Conservation (phyloP, 1,140 invertebrate species). For the Drosophila ironensis region DNA sequence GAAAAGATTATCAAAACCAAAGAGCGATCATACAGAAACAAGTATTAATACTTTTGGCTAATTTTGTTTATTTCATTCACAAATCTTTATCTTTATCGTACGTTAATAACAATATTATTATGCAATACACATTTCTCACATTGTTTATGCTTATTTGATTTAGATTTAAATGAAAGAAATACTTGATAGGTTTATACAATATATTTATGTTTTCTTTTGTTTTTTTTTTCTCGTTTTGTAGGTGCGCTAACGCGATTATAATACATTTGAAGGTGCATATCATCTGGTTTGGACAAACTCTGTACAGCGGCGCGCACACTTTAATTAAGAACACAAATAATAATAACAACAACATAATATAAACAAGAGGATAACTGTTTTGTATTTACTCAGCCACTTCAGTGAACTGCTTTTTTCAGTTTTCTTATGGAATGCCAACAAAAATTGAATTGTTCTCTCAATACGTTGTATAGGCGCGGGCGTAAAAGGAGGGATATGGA, state of each 20-base stretch:
- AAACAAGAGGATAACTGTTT: slow-evolving; percentile 44
- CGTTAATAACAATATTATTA: slow-evolving; percentile 65
- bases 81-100: slow-evolving; percentile 63
- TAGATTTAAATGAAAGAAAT: slow-evolving; percentile 46
- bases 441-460: slow-evolving; percentile 49
- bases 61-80: slow-evolving; percentile 50
- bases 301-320: slow-evolving; percentile 65
- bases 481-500: slow-evolving; percentile 16
- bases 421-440: slow-evolving; percentile 67
- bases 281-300: slow-evolving; percentile 51
- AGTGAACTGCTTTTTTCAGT: slow-evolving; percentile 4
- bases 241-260: slow-evolving; percentile 54
- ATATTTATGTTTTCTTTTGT: slow-evolving; percentile 52
- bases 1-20: no score
- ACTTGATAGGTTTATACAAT: slow-evolving; percentile 58
- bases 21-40: no score
- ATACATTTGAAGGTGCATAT: slow-evolving; percentile 51
- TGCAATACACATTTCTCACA: slow-evolving; percentile 30
- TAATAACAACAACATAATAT: slow-evolving; percentile 67
- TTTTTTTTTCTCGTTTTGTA: slow-evolving; percentile 30
- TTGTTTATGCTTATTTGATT: slow-evolving; percentile 33
- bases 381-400: slow-evolving; percentile 36
- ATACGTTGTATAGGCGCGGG: slow-evolving; percentile 33
- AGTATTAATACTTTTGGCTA: slow-evolving; percentile 39
- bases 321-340: slow-evolving; percentile 57